phyloP scores from a whole-genome alignment of 2,113 vertebrate genomes.

The Irena cyanogastra region DNA sequence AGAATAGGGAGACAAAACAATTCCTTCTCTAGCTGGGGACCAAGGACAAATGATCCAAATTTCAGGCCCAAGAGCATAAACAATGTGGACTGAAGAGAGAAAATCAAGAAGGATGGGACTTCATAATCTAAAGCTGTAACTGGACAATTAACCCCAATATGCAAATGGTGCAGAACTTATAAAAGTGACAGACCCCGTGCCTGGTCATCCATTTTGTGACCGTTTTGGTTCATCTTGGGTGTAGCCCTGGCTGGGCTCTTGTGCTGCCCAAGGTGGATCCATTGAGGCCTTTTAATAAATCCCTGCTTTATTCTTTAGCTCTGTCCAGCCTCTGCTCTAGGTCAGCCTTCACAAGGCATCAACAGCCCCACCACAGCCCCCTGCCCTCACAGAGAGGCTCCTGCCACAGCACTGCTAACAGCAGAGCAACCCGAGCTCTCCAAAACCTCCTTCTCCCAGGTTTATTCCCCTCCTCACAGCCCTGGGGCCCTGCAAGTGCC shows the following conservation, averaged over 20 bases:
- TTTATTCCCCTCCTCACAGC: background rate
- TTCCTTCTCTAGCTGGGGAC: background rate
- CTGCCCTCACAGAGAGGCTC: rapidly evolving
- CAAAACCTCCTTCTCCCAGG: background rate
- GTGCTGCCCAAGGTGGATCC: background rate
- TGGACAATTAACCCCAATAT: background rate
- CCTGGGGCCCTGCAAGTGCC: no score
- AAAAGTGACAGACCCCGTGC: background rate
- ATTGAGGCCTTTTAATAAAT: background rate
- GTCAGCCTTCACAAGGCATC: background rate
- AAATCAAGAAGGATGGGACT: background rate
- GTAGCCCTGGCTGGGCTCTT: background rate
- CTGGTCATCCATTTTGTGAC: background rate
- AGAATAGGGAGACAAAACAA: background rate
- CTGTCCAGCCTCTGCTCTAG: background rate
- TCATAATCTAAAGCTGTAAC: background rate
- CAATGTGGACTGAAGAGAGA: background rate
- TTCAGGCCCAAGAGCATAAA: background rate
- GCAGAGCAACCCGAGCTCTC: background rate
- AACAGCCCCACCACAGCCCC: background rate
- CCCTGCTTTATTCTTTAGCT: background rate
- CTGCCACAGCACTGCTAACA: background rate
- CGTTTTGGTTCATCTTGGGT: background rate
- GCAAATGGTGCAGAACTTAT: background rate
- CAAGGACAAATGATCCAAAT: background rate